A percentile compares a stretch with the other conserved stretches of the same genome.
Conservation (phyloP, 2,888 invertebrate species). For the Harpalus rufipes region DNA sequence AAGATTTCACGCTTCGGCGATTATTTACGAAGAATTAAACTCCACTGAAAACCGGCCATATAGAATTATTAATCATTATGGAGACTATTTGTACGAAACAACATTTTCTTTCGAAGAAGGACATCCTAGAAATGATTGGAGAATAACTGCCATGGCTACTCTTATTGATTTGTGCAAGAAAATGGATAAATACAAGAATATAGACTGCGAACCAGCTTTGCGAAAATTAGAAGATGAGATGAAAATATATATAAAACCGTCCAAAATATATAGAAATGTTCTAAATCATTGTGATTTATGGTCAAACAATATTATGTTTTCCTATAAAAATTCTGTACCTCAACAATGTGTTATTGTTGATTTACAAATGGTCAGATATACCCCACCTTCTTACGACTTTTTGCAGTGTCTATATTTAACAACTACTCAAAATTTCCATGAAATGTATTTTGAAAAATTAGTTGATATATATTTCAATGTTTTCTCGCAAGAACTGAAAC, state of each 20-base stretch:
- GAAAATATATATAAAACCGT: conserved; percentile 71
- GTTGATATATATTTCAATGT: conserved; percentile 80
- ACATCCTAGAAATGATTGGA: conserved; percentile 73
- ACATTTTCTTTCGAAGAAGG: conserved; percentile 72
- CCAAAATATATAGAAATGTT: conserved; percentile 77
- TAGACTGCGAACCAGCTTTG: conserved; percentile 68
- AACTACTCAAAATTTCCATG: conserved; percentile 77
- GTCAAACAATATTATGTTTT: conserved; percentile 83
- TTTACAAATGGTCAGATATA: conserved; percentile 84
- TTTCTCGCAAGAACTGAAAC: conserved; percentile 76
- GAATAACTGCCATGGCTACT: conserved; percentile 69
- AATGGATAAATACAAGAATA: conserved; percentile 68
- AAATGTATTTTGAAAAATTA: conserved; percentile 78
- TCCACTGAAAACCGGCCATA: conserved; percentile 68
- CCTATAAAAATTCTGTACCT: conserved; percentile 75
- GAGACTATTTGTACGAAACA: conserved; percentile 71
- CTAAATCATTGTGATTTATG: conserved; percentile 83
- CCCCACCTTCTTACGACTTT: conserved; percentile 83
- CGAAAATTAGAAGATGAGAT: conserved; percentile 70
- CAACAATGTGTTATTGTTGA: conserved; percentile 83
- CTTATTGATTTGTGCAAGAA: conserved; percentile 70
- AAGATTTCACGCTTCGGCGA: conserved; percentile 79
- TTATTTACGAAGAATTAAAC: conserved; percentile 78
- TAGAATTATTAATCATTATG: conserved; percentile 71
- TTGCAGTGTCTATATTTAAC: conserved; percentile 80